Conservation (phyloP, 2,888 invertebrate species). For the Pachliopta kotzebuea region DNA sequence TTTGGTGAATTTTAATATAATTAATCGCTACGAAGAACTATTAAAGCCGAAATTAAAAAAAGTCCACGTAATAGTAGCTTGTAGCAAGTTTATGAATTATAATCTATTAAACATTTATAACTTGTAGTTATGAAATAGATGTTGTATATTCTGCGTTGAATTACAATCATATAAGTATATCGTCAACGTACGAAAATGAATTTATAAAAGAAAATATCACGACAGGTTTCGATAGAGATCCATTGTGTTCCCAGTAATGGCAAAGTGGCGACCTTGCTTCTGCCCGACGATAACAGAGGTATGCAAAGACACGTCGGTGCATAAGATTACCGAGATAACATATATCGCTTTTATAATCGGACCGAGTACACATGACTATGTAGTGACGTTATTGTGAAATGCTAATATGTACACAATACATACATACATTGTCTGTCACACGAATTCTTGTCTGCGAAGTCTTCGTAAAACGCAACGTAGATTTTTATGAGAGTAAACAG, state of each 20-base stretch:
- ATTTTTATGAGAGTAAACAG: slow-evolving; percentile 21
- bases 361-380: slow-evolving; percentile 23
- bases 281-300: slow-evolving; percentile 51
- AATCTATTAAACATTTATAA: too few species aligned
- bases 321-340: slow-evolving; percentile 58
- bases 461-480: slow-evolving; percentile 11
- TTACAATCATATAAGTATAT: not conserved
- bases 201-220: slow-evolving; percentile 15
- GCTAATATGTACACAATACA: slow-evolving; percentile 28
- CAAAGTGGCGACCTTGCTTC: slow-evolving; percentile 50
- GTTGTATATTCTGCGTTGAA: not conserved
- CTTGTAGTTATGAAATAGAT: too few species aligned
- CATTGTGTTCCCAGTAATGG: slow-evolving; percentile 23
- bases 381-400: slow-evolving; percentile 29
- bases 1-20: too few species aligned
- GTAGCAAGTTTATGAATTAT: too few species aligned
- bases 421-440: slow-evolving; percentile 10
- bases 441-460: slow-evolving; percentile 19
- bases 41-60: too few species aligned
- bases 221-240: slow-evolving; percentile 23
- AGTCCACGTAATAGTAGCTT: too few species aligned
- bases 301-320: slow-evolving; percentile 51
- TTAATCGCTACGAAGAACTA: too few species aligned
- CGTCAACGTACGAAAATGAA: slow-evolving; percentile 17
- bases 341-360: slow-evolving; percentile 43